Evolutionary conservation across 2,888 invertebrate genomes (phyloP), one percentile per base, ranked within the genome.

Genomic region (Heteropelma amictum): DNA sequence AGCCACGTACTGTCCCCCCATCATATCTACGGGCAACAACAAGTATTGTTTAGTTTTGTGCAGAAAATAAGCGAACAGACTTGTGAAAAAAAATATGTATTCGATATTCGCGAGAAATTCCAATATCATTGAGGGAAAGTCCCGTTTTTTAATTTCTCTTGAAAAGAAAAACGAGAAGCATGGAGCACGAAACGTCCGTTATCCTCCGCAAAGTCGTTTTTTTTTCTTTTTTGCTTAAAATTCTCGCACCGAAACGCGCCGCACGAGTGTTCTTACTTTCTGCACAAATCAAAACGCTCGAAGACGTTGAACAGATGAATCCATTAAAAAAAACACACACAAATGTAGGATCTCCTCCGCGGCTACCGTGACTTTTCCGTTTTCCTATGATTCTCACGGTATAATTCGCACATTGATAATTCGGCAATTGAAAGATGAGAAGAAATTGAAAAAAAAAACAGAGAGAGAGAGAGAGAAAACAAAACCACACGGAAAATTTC

Each of bases 1-100:
- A 88, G 89, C 89, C 89, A 89, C 90, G 89, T 89, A 90, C 90
- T 91, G 91, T 90, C 90, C 90, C 90, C 91, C 91, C 89, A 91
- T 89, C 89, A 91, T 90, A 90, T 91, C 91, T 91, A 91, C 90
- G 90, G 88, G 90, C 89, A 90, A 87, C 84, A 87, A 86, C 84
- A 88, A 87, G 85, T 86, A 87, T 86, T 79, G 81, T 86, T 89
- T 88, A 89, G 87, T 89, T 77, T 88, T 89, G 87, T 87, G 88
- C 89, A 89, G 87, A 89, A 88, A 88, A 87, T 86, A 86, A 87
- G 80, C 73, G 76, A 78, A 67, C 63, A 79, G 45, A 63, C 69
- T 76, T 72, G 14, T 38, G 47, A 33, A 14, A 30, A 40, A 28
- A 8, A 53, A 23, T 68, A 74, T 63, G 17, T 42, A 71, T 70